Evolutionary conservation across 2,797 vertebrate genomes (phyloP).

Genomic region (Pteronotus mesoamericanus): DNA sequence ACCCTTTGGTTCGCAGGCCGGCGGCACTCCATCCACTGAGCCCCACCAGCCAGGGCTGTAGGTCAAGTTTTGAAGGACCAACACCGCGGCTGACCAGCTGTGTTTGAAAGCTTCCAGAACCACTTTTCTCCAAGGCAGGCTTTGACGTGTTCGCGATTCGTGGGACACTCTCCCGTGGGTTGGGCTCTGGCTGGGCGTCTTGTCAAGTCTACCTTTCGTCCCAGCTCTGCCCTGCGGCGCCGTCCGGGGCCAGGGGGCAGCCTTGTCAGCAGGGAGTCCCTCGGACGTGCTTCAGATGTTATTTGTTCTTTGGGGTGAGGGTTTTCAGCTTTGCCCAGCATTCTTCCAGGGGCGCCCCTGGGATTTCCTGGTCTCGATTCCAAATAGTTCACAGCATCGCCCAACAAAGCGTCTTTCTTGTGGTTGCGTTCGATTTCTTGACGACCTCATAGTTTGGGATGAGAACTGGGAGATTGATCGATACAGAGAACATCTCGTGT

Average conservation of each 20-base stretch:
- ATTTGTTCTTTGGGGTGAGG: background rate
- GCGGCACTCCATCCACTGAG: too few species aligned
- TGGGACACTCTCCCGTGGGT: accelerated
- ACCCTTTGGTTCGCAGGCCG: too few species aligned
- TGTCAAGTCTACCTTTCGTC: accelerated
- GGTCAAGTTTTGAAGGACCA: background rate
- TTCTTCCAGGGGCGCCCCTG: background rate
- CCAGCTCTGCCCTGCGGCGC: background rate
- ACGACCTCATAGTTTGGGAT: background rate
- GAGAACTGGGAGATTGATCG: too few species aligned
- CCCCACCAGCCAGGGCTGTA: too few species aligned
- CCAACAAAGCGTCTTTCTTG: background rate
- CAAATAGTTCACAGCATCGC: accelerated
- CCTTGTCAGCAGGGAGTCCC: accelerated
- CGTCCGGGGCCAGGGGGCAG: too few species aligned
- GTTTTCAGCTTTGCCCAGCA: background rate
- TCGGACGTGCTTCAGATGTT: background rate
- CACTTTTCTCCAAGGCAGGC: accelerated
- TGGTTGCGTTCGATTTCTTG: accelerated
- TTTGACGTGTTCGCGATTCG: accelerated
- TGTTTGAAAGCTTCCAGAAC: background rate
- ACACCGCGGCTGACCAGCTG: too few species aligned
- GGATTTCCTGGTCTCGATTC: too few species aligned
- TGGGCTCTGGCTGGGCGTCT: accelerated
- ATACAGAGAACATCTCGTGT: too few species aligned